A percentile compares a stretch with the other conserved stretches of the same genome.
phyloP scores from a whole-genome alignment of 2,888 invertebrate species.

The Corythucha ciliata region DNA sequence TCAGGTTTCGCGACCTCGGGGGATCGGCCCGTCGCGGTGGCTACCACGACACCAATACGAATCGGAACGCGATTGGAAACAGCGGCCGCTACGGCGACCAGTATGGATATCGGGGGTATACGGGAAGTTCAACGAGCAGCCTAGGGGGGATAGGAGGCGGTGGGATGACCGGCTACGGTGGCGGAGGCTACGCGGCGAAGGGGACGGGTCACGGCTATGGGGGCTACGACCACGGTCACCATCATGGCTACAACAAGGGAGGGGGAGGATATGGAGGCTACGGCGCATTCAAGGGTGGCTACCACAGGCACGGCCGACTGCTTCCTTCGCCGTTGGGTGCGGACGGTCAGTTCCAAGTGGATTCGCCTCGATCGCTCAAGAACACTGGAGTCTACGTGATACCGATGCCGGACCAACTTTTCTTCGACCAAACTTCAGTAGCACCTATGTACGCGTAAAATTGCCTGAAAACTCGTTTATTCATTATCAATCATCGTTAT shows the following conservation, averaged over 20 bases:
- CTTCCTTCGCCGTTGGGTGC: conserved; percentile 14
- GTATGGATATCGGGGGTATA: conserved; percentile 28
- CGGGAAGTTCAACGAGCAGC: no score
- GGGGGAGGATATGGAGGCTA: not conserved
- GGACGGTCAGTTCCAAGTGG: conserved; percentile 14
- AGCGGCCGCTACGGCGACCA: conserved; percentile 33
- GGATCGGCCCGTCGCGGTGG: conserved; percentile 36
- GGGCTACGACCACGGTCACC: conserved; percentile 1
- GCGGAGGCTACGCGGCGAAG: conserved; percentile 26
- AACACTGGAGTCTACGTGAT: conserved; percentile 32
- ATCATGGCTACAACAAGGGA: conserved; percentile 1
- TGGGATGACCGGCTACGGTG: conserved; percentile 31
- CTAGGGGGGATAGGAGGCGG: no score
- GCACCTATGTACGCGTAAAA: no score
- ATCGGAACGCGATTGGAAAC: conserved; percentile 32
- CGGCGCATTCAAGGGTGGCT: not conserved
- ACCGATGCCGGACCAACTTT: conserved; percentile 34
- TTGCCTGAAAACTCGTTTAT: no score
- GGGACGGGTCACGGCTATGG: conserved; percentile 24
- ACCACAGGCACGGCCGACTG: conserved; percentile 14
- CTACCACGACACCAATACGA: conserved; percentile 34
- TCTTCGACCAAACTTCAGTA: conserved; percentile 29
- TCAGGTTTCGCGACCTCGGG: conserved; percentile 33
- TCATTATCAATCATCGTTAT: no score
- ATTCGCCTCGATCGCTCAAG: conserved; percentile 12